phyloP scores from a whole-genome alignment of 2,888 invertebrate species.

The Tetheella fluctuosa region DNA sequence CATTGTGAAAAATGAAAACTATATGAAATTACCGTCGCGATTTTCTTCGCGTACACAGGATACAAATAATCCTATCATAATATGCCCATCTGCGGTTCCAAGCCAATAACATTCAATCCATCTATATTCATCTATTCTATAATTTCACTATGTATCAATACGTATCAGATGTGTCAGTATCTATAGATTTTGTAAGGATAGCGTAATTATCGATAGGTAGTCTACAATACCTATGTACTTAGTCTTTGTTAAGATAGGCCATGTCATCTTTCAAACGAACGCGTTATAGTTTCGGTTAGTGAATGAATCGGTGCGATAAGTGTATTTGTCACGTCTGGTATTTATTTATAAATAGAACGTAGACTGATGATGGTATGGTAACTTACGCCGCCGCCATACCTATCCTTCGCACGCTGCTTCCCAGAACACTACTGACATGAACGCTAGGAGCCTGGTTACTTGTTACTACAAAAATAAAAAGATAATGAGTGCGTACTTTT shows the following conservation, averaged over 20 bases:
- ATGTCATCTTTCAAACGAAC: background rate
- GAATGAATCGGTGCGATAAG: slow-evolving; percentile 49
- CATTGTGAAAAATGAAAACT: too few species aligned
- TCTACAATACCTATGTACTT: background rate
- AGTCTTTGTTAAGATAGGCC: background rate
- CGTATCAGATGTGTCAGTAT: too few species aligned
- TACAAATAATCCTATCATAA: too few species aligned
- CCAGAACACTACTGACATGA: slow-evolving; percentile 49
- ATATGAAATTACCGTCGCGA: too few species aligned
- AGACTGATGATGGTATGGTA: slow-evolving; percentile 51
- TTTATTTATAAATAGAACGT: slow-evolving; percentile 54
- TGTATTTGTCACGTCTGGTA: slow-evolving; percentile 53
- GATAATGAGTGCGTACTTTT: background rate
- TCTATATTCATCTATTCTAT: too few species aligned
- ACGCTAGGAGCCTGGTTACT: slow-evolving; percentile 22
- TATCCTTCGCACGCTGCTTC: slow-evolving; percentile 35
- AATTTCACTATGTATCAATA: too few species aligned
- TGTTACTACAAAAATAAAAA: background rate
- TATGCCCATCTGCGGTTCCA: too few species aligned
- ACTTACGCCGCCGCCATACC: slow-evolving; percentile 35
- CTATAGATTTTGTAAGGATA: too few species aligned
- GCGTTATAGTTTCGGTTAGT: slow-evolving; percentile 16
- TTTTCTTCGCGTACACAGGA: too few species aligned
- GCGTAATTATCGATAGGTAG: background rate
- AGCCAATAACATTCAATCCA: too few species aligned